These are phyloP conservation scores for Apodemus agrarius DNA, from an alignment of 2,797 vertebrate genomes.

Conservation along the genomic window DNA sequence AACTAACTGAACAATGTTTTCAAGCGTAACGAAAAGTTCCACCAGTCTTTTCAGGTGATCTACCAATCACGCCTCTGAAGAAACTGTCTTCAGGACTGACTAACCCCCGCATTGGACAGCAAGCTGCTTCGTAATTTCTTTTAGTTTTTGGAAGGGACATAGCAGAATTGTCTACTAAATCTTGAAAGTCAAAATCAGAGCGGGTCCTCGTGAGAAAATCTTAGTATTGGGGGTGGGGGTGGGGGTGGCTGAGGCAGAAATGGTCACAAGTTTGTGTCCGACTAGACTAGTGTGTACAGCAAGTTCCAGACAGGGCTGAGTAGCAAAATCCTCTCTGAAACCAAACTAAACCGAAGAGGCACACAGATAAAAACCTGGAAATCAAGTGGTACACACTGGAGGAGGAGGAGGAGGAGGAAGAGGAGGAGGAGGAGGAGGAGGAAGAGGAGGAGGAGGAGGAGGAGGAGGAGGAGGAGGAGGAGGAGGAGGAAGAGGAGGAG, in stretches of 20 bases:
- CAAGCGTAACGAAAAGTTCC: background rate
- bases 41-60: background rate
- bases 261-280: background rate
- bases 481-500: too few species aligned
- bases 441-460: too few species aligned
- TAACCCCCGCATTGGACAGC: background rate
- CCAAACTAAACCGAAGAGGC: background rate
- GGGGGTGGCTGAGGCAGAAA: background rate
- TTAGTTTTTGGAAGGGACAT: background rate
- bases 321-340: background rate
- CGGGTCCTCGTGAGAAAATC: background rate
- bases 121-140: constrained; percentile 39
- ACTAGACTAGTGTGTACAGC: background rate
- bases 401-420: background rate
- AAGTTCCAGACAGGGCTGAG: background rate
- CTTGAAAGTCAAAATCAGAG: background rate
- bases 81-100: background rate
- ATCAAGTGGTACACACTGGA: background rate
- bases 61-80: background rate
- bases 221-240: background rate
- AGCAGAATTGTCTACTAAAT: background rate
- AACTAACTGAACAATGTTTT: background rate
- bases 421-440: too few species aligned
- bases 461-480: too few species aligned
- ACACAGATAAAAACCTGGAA: background rate